Evolutionary conservation across 2,113 vertebrate genomes (phyloP).

Genomic region (Archilochus colubris): DNA sequence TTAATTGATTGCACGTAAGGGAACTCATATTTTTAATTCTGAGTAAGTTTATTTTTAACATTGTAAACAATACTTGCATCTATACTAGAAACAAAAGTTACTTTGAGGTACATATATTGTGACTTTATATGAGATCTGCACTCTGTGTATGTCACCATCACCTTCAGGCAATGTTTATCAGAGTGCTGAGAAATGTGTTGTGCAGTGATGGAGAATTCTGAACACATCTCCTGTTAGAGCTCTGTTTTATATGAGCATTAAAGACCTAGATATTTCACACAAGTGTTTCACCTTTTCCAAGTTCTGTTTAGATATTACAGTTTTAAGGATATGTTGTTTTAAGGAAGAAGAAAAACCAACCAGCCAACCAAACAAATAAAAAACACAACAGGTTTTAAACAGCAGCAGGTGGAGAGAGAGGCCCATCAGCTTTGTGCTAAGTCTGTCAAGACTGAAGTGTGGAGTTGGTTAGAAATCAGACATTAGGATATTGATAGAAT

Average conservation of each 20-base stretch:
- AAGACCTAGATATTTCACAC: not conserved
- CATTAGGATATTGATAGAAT: not conserved
- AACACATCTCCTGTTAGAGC: not conserved
- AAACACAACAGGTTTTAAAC: not conserved
- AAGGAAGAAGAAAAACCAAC: not conserved
- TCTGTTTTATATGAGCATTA: not conserved
- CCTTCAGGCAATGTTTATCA: not conserved
- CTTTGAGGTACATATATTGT: not conserved
- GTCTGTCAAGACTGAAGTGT: not conserved
- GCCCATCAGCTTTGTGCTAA: not conserved
- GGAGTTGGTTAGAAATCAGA: not conserved
- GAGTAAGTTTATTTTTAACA: slow-evolving; percentile 38
- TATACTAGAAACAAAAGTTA: slow-evolving; percentile 42
- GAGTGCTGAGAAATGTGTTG: not conserved
- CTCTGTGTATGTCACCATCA: not conserved
- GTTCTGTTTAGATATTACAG: not conserved
- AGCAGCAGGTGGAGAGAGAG: not conserved
- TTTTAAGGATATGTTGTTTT: not conserved
- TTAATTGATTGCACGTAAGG: not conserved
- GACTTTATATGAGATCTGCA: slow-evolving; percentile 29
- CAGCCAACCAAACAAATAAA: too few species aligned
- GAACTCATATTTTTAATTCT: slow-evolving; percentile 39
- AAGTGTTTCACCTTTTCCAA: not conserved
- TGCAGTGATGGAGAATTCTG: not conserved
- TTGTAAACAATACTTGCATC: not conserved